Evolutionary conservation across 2,888 invertebrate species (phyloP).

Genomic region (Ceriagrion tenellum): DNA sequence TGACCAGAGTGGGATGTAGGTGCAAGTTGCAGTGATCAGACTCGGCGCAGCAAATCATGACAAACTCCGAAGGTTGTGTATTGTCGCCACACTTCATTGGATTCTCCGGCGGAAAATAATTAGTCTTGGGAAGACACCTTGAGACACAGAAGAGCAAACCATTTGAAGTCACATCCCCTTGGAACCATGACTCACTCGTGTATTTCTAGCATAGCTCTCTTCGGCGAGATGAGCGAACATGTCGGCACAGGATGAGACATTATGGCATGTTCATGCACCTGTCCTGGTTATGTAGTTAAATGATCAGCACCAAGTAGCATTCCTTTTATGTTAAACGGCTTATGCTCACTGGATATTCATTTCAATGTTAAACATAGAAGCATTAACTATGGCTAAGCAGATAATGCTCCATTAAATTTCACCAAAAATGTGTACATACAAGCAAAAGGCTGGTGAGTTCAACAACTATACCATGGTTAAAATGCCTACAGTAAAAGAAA

Average conservation of each 20-base stretch:
- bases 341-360: background rate
- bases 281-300: background rate
- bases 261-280: conserved; percentile 16
- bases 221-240: background rate
- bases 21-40: conserved; percentile 82
- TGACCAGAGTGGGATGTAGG: conserved; percentile 77
- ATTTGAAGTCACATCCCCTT: conserved; percentile 16
- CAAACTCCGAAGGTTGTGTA: conserved; percentile 75
- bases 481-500: background rate
- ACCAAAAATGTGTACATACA: background rate
- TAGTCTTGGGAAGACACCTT: conserved; percentile 80
- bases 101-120: conserved; percentile 83
- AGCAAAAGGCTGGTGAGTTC: background rate
- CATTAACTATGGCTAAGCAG: background rate
- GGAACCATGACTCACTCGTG: background rate
- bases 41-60: conserved; percentile 80
- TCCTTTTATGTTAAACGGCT: background rate
- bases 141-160: conserved; percentile 66
- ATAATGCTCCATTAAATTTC: background rate
- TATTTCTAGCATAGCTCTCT: conserved; percentile 1
- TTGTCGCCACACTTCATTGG: conserved; percentile 78
- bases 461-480: background rate
- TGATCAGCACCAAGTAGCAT: background rate
- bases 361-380: background rate
- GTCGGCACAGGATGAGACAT: background rate